These are phyloP conservation scores for Columba janthina DNA, from an alignment of 2,113 vertebrate species.

Conservation along the genomic window DNA sequence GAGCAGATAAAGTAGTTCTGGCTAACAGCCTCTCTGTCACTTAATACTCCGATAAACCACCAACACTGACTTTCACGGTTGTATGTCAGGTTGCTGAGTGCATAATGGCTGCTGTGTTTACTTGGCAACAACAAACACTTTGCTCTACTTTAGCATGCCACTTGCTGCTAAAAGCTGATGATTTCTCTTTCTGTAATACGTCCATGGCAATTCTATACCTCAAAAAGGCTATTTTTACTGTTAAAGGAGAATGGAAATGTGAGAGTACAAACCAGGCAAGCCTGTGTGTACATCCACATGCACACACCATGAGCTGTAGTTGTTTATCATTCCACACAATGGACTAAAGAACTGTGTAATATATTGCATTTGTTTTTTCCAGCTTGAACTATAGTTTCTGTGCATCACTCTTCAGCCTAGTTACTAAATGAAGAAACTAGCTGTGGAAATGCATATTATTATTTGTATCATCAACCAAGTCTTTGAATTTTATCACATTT, in stretches of 20 bases:
- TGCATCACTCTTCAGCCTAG: neutral
- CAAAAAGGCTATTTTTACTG: neutral
- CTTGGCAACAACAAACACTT: constrained; percentile 9
- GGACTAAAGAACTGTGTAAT: neutral
- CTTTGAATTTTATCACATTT: neutral
- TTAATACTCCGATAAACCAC: constrained; percentile 17
- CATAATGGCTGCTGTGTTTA: constrained; percentile 32
- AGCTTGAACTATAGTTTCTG: neutral
- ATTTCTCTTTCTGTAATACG: neutral
- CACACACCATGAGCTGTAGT: rapidly evolving
- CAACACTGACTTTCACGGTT: neutral
- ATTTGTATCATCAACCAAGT: neutral
- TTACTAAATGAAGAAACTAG: neutral
- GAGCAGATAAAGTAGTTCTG: constrained; percentile 33
- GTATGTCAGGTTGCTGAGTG: constrained; percentile 33
- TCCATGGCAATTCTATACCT: neutral
- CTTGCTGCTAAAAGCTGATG: neutral
- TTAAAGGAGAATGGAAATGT: neutral
- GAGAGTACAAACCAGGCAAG: neutral
- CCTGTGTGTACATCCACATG: neutral
- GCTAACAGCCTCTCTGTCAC: neutral
- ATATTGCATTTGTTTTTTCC: neutral
- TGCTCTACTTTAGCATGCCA: neutral
- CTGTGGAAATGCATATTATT: neutral
- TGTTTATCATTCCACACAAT: neutral